Base-by-base conservation (phyloP, 2,797 vertebrate genomes). In the Rhinogobio ventralis region DNA sequence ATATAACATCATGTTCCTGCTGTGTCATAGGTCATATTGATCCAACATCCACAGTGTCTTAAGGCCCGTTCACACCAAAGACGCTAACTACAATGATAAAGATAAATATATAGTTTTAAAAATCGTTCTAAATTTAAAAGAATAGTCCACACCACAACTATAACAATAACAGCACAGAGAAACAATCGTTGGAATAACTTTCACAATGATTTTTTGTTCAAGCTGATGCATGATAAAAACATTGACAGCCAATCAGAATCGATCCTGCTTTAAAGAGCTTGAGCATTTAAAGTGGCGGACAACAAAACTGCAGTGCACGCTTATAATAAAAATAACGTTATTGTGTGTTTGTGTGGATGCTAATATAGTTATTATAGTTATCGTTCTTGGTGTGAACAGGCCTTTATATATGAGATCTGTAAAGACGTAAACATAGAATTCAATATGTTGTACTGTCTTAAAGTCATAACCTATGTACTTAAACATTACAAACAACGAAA, bases 1-100 rank as follows among this genome's bases (percentile, higher is more conserved):
- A 19, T 75, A 23, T 53, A 83, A 77, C 25, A 67, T 57, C 19
- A 46, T 68, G 68, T 83, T 68, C 64, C 33, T 83, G 62, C 82
- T 77, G 73, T 30, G 81, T 30, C 60, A 11, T 62, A 53, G 60
- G 60, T n/a, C 10, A n/a, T 66, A 66, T 67, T 53, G 30, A 53
- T 83, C 71, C 1, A 23, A 39, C 20, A 66, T 36, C 33, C 71
- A 39, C 30, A 17, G 33, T 53, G 68, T 30, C 60, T 23, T 64
- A 17, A 17, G 25, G 25, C 51, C 51, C 1, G 19, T 64, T 30
- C 7, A 17, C 14, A 64, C 14, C 25, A 64, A 17, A 64, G 60
- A 28, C 20, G 25, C 28, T 64, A 30, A 28, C 60, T 30, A 64
- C 15, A 62, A 62, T n/a, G 55, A 57, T 15, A 15, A 7, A 14